These are phyloP conservation scores for Isurus oxyrinchus DNA, from an alignment of 2,113 vertebrate genomes.

Conservation along the genomic window DNA sequence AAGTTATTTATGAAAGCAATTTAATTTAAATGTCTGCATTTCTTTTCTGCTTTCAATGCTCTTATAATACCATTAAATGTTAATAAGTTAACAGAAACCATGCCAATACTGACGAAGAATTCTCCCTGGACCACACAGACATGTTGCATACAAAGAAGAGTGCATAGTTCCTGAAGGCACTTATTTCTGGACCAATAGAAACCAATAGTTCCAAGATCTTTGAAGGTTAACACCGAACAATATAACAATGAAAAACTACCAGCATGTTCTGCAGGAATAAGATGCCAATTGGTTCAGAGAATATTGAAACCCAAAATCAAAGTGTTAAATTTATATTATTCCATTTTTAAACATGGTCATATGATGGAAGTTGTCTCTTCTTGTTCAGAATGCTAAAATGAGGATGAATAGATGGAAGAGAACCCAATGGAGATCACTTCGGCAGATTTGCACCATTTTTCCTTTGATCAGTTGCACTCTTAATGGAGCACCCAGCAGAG, in stretches of 20 bases:
- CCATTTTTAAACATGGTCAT: background rate
- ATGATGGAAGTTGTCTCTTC: background rate
- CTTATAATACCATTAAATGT: background rate
- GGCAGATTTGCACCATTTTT: background rate
- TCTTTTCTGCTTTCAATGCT: background rate
- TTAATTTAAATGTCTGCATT: slow-evolving; percentile 5
- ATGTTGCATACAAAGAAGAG: background rate
- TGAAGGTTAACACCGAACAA: background rate
- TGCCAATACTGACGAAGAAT: background rate
- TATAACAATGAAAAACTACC: background rate
- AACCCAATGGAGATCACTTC: background rate
- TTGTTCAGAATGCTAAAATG: background rate
- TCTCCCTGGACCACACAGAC: background rate
- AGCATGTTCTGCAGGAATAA: background rate
- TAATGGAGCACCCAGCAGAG: background rate
- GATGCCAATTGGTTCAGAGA: background rate
- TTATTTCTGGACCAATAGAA: background rate
- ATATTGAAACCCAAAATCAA: background rate
- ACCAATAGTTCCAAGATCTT: no score
- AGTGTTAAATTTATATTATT: background rate
- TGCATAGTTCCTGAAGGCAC: background rate
- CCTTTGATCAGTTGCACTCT: background rate
- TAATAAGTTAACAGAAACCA: slow-evolving; percentile 31
- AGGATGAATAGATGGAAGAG: background rate
- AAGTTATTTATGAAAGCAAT: background rate